Evolutionary conservation across 2,888 invertebrate species (phyloP), one percentile per base, ranked within the genome.

Genomic region (Cremastinae sp.): DNA sequence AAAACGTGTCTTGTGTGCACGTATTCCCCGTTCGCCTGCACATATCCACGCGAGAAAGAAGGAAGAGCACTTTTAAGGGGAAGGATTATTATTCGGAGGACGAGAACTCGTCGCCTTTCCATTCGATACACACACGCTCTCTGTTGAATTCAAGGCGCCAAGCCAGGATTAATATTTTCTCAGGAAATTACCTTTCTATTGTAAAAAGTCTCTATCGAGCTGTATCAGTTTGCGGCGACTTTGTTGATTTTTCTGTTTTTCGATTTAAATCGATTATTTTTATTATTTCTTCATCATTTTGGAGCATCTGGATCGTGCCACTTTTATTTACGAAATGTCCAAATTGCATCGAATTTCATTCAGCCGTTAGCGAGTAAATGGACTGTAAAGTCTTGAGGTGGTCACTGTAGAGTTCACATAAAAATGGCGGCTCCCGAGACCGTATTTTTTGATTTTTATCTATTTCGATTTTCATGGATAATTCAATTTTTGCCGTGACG

Each of bases 1-100:
- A 70, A 70, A 61, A 70, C 70, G 61, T 53, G 70, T 70, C 28
- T 28, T 28, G 70, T 61, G 70, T 37, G 43, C 61, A 61, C 70
- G 70, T 70, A 70, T 70, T 70, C 35, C 51, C 41, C 28, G 5
- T 28, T 28, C 28, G 28, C 2, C 28, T 28, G 28, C 28, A 28
- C 5, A 28, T 28, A 28, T 28, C 5, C 28, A 5, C 28, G 28
- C 28, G 4, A 55, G 53, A 65, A 16, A 8, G 35, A 47, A 10
- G 43, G 28, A 14, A 20, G 1, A 18, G 22, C n/a, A 41, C 53
- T n/a, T 9, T 22, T n/a, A 47, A 3, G 45, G 53, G 28, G 22
- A 43, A 10, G 43, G 22, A 41, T 20, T 18, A 51, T 22, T 43
- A 41, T 53, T 28, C 61, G 43, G 53, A 70, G 70, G 61, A 70